Base-by-base conservation (phyloP, 2,888 invertebrate species). In the Epinotia ramella region DNA sequence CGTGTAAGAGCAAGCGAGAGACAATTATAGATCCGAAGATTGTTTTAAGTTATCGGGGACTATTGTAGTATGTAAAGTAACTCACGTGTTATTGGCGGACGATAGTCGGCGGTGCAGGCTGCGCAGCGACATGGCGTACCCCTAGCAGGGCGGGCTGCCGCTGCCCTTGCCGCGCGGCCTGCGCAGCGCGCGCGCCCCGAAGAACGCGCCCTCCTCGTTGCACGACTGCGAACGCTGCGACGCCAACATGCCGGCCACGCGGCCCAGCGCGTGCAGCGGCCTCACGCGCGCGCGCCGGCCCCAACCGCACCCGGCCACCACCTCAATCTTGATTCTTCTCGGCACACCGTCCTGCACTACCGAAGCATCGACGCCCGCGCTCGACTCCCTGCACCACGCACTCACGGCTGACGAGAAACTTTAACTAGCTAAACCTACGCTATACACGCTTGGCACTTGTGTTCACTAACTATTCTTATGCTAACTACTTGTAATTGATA, bases 81-180 rank as follows among this genome's bases (percentile, higher is more conserved):
- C 95, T 95, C 87, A 95, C 95, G 95, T 95, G 94, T 95, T 93
- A 89, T 91, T 92, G 86, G 92, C 93, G 93, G 95, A 95, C 90
- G 95, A 95, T 86, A 95, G 94, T 90, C 95, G 95, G 85, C 95
- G 95, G 92, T 95, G 95, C 87, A 95, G 95, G 95, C 94, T 95
- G 95, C 94, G 95, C 95, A 94, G 95, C 95, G 95, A 95, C 95
- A 95, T 95, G 95, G 95, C 95, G 95, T 94, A 94, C 94, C 95
- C 95, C 95, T 95, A 95, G 95, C 95, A 94, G 87, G 95, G 95
- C 90, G 95, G 95, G 87, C 94, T 95, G 84, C 94, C 93, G 92
- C 92, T 95, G 85, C 93, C 93, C 87, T 95, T 95, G 89, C 93
- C 94, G 89, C 95, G 95, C 92, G 95, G 95, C 95, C 92, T 92